Evolutionary conservation across 2,113 vertebrate species (phyloP).

Genomic region (Cricetomys ansorgei): DNA sequence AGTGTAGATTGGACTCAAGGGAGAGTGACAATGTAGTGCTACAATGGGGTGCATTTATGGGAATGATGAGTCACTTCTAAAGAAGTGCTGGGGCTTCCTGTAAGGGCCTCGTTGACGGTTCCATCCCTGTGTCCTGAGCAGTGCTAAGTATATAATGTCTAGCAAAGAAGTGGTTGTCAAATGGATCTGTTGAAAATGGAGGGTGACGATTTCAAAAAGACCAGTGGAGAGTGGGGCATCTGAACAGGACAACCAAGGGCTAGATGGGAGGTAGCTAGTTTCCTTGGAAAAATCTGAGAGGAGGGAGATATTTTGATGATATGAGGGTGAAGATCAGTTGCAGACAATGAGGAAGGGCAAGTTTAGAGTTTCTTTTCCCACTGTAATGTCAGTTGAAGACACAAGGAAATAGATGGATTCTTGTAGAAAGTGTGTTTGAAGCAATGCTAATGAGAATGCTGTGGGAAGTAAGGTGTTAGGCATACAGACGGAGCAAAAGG

Average conservation of each 20-base stretch:
- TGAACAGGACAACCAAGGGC: background rate
- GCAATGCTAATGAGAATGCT: background rate
- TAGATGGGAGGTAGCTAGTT: background rate
- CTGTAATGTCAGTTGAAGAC: background rate
- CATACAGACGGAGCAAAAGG: background rate
- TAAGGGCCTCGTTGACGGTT: background rate
- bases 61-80: background rate
- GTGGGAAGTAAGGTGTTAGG: background rate
- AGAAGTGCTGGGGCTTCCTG: background rate
- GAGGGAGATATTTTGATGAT: background rate
- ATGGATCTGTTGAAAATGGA: too few relatives aligned
- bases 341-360: background rate
- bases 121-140: background rate
- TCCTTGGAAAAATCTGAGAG: background rate
- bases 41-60: background rate
- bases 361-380: background rate
- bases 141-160: background rate
- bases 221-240: background rate
- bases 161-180: background rate
- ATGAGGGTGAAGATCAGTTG: background rate
- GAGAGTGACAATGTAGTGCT: background rate
- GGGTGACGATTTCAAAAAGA: too few relatives aligned
- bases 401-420: background rate
- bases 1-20: background rate
- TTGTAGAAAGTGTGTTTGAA: background rate